phyloP scores from a whole-genome alignment of 2,888 invertebrate genomes.

The Agrenia bidenticulata region DNA sequence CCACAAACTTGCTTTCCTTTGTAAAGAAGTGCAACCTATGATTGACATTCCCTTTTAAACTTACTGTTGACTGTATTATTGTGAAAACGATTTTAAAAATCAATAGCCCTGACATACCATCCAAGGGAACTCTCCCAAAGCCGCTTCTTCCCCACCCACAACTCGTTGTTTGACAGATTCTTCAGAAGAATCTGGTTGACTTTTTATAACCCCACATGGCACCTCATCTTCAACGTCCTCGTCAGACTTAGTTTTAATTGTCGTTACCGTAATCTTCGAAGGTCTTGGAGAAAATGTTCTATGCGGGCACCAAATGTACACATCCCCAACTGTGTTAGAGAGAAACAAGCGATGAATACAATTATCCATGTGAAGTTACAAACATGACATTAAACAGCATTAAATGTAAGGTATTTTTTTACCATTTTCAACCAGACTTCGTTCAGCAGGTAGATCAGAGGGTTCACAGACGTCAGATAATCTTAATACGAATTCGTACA shows the following conservation, averaged over 20 bases:
- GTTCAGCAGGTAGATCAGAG: constrained; percentile 14
- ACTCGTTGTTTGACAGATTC: constrained; percentile 13
- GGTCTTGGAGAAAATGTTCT: not conserved
- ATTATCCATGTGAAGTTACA: too few relatives aligned
- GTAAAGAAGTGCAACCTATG: constrained; percentile 73
- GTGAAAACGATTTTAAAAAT: too few relatives aligned
- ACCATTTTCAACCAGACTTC: not conserved
- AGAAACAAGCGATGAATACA: too few relatives aligned
- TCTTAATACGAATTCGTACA: constrained; percentile 34
- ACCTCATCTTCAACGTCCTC: constrained; percentile 12
- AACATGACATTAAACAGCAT: too few relatives aligned
- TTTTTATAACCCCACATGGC: constrained; percentile 14
- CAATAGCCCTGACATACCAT: not conserved
- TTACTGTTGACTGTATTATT: too few relatives aligned
- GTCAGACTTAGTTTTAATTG: constrained; percentile 6
- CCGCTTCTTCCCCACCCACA: constrained; percentile 31
- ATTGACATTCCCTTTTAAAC: not conserved
- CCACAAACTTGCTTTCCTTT: constrained; percentile 55
- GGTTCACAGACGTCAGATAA: constrained; percentile 30
- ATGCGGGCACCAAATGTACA: constrained; percentile 33
- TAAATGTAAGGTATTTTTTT: too few relatives aligned
- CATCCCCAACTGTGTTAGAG: constrained; percentile 19
- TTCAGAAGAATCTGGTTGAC: not conserved
- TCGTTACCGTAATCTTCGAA: not conserved
- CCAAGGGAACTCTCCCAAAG: constrained; percentile 31